Base-by-base conservation (phyloP, 2,797 vertebrate species). In the Anguilla megastoma region DNA sequence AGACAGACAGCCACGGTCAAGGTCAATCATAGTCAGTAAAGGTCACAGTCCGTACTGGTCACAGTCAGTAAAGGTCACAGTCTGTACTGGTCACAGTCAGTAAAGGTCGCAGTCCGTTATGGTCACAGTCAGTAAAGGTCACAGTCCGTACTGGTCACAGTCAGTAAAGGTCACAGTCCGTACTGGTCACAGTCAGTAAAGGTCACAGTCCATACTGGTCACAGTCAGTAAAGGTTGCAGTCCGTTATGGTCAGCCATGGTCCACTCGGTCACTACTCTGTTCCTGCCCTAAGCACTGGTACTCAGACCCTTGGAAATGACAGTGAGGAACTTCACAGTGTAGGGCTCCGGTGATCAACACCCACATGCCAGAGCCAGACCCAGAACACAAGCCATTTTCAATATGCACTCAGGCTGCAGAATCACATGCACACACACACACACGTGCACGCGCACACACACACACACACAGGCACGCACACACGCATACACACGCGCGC, bases 291-390 rank as follows among this genome's bases (percentile, higher is more conserved):
- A 6, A 48, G 41, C 85, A 1, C 45, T 74, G 52, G 16, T 12
- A 54, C 58, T 60, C 54, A 4, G 36, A 63, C 71, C 50, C 41
- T 58, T 30, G 69, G 56, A 45, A 80, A 80, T 48, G 58, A n/a
- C 41, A 48, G 71, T 10, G 12, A 83, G 45, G 71, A 63, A 88
- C 60, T 52, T 82, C 63, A 85, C 85, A 56, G 18, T n/a, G 24
- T 66, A 9, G 36, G 71, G 84, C 84, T 86, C 41, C 14, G 41
- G 74, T 5, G 56, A 82, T 41, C 84, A 63, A 24, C 84, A 63
- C 74, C 54, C 12, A 56, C 54, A 16, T 18, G 2, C 14, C 63
- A 66, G 63, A 66, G 63, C 63, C 63, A 27, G 63, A 24, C 6
- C 63, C 63, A 66, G 63, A n/a, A n/a, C 1, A 24, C 7, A 24